A percentile compares a stretch with the other conserved stretches of the same genome.
These are phyloP conservation scores for Agapornis canus DNA, from an alignment of 2,797 vertebrate species.

Conservation along the genomic window DNA sequence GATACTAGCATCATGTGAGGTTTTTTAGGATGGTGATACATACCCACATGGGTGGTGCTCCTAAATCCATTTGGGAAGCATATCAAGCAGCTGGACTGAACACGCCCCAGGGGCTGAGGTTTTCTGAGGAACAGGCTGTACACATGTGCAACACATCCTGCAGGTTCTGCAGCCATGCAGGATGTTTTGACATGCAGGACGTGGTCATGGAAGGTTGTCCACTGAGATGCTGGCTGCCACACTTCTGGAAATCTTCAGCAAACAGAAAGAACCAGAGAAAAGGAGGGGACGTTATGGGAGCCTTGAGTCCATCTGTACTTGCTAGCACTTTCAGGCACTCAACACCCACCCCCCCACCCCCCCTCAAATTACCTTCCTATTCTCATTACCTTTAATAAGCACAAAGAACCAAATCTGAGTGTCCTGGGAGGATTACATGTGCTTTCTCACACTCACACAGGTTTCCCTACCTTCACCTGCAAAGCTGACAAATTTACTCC, in stretches of 20 bases:
- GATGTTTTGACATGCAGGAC: not conserved
- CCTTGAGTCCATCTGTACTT: not conserved
- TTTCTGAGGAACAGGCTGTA: not conserved
- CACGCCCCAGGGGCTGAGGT: accelerated
- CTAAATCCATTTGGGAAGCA: not conserved
- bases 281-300: not conserved
- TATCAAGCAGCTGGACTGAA: not conserved
- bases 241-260: not conserved
- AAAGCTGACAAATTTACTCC: not conserved
- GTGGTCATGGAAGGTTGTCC: not conserved
- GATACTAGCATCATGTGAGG: not conserved
- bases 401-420: not conserved
- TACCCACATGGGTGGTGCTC: accelerated
- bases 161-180: accelerated
- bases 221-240: accelerated
- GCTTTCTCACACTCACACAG: not conserved
- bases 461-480: not conserved
- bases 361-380: not conserved
- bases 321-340: not conserved
- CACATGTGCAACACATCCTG: not conserved
- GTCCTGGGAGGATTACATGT: not conserved
- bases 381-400: not conserved
- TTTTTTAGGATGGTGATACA: not conserved
- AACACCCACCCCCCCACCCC: not conserved
- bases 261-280: not conserved